These are phyloP conservation scores for Gryllus longicercus DNA, from an alignment of 2,888 invertebrate species.

Conservation along the genomic window DNA sequence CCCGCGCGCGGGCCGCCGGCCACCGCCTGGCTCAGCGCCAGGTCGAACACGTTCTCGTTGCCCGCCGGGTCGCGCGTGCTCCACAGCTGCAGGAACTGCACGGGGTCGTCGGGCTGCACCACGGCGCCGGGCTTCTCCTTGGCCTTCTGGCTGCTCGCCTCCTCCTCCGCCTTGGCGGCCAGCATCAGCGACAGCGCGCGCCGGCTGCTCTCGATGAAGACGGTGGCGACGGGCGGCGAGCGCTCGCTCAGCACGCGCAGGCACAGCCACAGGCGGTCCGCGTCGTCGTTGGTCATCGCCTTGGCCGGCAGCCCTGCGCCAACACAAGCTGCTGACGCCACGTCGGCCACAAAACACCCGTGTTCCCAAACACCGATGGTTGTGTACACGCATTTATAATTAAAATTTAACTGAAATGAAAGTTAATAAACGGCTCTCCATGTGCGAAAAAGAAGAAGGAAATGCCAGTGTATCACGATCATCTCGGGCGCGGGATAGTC, in stretches of 20 bases:
- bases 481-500: too few species aligned
- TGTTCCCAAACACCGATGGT: too few species aligned
- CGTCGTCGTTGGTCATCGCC: slow-evolving; percentile 93
- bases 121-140: slow-evolving; percentile 65
- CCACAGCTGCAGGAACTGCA: slow-evolving; percentile 74
- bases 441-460: too few species aligned
- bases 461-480: too few species aligned
- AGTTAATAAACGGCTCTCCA: too few species aligned
- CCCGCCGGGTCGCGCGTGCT: slow-evolving; percentile 59
- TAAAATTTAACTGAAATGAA: too few species aligned
- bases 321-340: too few species aligned
- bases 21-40: slow-evolving; percentile 85
- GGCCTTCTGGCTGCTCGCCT: slow-evolving; percentile 58
- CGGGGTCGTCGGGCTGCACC: slow-evolving; percentile 83
- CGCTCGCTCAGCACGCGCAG: slow-evolving; percentile 69
- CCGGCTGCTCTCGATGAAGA: slow-evolving; percentile 72
- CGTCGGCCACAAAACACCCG: too few species aligned
- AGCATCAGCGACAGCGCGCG: slow-evolving; percentile 80
- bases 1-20: slow-evolving; percentile 56
- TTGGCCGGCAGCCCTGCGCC: slow-evolving; percentile 57
- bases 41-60: slow-evolving; percentile 85
- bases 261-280: slow-evolving; percentile 82
- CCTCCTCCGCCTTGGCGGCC: slow-evolving; percentile 70
- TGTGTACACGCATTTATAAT: too few species aligned
- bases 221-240: slow-evolving; percentile 62